Conservation (phyloP, 2,797 vertebrate species). For the Gobio occitaniae region DNA sequence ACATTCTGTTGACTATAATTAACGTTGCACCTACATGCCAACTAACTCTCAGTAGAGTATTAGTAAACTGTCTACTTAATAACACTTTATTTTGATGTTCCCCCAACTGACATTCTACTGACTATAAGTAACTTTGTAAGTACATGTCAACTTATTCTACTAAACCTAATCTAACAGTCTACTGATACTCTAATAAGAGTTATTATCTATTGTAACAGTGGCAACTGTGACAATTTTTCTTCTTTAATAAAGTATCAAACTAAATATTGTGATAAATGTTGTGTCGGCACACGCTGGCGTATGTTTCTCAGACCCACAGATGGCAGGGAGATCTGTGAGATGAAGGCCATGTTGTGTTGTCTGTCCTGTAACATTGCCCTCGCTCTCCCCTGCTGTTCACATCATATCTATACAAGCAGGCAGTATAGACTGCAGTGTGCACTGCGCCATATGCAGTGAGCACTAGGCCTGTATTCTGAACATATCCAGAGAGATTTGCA, state of each 20-base stretch:
- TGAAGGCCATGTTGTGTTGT: not conserved
- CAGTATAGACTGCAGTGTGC: conserved; percentile 7
- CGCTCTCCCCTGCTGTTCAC: conserved; percentile 12
- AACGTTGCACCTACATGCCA: no score
- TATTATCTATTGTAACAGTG: not conserved
- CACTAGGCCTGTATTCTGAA: not conserved
- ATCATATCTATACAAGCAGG: conserved; percentile 6
- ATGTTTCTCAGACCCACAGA: conserved; percentile 1
- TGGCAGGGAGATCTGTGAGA: conserved; percentile 5
- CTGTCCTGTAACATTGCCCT: not conserved
- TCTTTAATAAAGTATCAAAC: not conserved
- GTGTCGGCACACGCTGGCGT: not conserved
- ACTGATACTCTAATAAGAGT: no score
- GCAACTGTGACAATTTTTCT: not conserved
- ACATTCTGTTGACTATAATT: no score
- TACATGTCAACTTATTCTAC: no score
- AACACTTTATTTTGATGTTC: no score
- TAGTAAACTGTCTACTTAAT: no score
- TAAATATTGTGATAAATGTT: not conserved
- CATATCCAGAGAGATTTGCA: conserved; percentile 22
- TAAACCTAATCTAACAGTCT: no score
- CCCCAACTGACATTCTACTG: no score
- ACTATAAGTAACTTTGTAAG: no score
- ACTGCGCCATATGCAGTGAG: not conserved
- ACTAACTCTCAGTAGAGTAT: no score